Evolutionary conservation across 2,888 invertebrate species (phyloP).

Genomic region (Plagiodera versicolora): DNA sequence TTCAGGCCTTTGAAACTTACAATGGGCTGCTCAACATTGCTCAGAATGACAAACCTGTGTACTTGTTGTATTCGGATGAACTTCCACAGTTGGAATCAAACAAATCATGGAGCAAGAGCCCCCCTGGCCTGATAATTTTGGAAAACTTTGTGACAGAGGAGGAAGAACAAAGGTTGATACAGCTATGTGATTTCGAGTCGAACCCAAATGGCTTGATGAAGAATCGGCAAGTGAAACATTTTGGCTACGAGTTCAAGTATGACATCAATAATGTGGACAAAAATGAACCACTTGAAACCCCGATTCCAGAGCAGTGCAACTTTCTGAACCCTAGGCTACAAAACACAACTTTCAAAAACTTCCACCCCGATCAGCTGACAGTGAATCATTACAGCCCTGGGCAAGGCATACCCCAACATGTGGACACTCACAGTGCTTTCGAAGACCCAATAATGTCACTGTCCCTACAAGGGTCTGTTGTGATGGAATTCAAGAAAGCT

Average conservation of each 20-base stretch:
- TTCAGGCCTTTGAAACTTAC: conserved; percentile 59
- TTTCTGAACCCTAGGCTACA: conserved; percentile 64
- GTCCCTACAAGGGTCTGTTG: conserved; percentile 77
- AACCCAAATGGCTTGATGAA: conserved; percentile 61
- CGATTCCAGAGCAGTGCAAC: conserved; percentile 72
- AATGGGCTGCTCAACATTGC: conserved; percentile 64
- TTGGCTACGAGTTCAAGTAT: conserved; percentile 90
- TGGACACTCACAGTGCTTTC: conserved; percentile 95
- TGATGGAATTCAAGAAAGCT: conserved; percentile 85
- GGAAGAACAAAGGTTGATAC: conserved; percentile 67
- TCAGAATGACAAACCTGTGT: conserved; percentile 64
- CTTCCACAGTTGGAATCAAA: conserved; percentile 38
- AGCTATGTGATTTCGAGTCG: conserved; percentile 60
- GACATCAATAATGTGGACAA: conserved; percentile 83
- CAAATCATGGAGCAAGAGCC: conserved; percentile 54
- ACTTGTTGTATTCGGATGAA: conserved; percentile 65
- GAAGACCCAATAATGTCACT: conserved; percentile 84
- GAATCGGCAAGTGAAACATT: conserved; percentile 85
- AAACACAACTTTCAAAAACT: conserved; percentile 51
- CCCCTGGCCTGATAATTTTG: conserved; percentile 71
- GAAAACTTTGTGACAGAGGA: conserved; percentile 70
- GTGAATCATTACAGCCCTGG: conserved; percentile 83
- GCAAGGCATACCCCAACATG: conserved; percentile 93
- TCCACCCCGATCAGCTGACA: conserved; percentile 79
- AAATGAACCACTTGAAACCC: conserved; percentile 63